phyloP scores from a whole-genome alignment of 2,888 invertebrate species.

The Pollenia griseotomentosa region DNA sequence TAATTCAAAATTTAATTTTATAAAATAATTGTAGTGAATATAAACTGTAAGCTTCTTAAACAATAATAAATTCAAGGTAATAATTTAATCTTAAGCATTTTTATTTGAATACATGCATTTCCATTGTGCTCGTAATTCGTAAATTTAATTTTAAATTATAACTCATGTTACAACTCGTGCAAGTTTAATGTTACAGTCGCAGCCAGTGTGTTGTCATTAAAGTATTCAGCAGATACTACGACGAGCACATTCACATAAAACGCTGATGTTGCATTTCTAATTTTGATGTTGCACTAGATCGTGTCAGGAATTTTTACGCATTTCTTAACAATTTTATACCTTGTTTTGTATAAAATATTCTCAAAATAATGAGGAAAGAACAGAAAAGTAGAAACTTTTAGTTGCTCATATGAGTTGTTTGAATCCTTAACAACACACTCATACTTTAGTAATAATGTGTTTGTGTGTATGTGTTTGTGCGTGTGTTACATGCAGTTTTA shows the following conservation, averaged over 20 bases:
- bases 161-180: conserved; percentile 18
- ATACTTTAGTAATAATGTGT: neutral
- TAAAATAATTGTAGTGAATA: neutral
- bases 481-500: conserved; percentile 5
- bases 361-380: conserved; percentile 41
- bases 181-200: conserved; percentile 40
- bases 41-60: neutral
- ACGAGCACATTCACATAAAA: conserved; percentile 38
- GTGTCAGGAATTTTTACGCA: conserved; percentile 70
- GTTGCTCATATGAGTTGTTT: neutral
- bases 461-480: neutral
- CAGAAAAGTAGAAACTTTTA: conserved; percentile 34
- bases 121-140: conserved; percentile 9
- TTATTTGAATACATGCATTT: conserved; percentile 43
- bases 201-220: conserved; percentile 30
- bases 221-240: conserved; percentile 16
- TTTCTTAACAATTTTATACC: conserved; percentile 68
- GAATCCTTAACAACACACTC: conserved; percentile 9
- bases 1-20: neutral
- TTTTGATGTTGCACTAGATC: conserved; percentile 60
- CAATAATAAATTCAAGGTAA: conserved; percentile 6
- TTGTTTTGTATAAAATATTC: conserved; percentile 54
- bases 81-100: conserved; percentile 37
- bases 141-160: conserved; percentile 45
- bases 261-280: conserved; percentile 55